These are phyloP conservation scores for Buathra laborator DNA, from an alignment of 2,888 invertebrate genomes.

Conservation along the genomic window DNA sequence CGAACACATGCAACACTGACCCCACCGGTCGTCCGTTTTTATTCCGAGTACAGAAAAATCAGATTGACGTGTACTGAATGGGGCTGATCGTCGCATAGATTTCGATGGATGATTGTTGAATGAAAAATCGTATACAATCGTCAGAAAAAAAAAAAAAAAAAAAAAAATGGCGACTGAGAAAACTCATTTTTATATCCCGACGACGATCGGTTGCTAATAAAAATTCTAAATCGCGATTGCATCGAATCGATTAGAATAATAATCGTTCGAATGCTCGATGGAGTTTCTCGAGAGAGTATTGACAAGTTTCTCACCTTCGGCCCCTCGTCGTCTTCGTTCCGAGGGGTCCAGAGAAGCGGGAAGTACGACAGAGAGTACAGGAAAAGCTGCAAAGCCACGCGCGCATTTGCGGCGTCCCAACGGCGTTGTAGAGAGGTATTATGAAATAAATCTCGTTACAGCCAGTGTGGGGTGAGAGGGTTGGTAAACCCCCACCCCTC, in stretches of 20 bases:
- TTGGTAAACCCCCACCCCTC: conserved; percentile 17
- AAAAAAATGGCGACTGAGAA: no score
- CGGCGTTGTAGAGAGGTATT: conserved; percentile 75
- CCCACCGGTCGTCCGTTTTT: background rate
- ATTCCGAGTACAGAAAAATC: conserved; percentile 12
- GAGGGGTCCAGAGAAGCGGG: background rate
- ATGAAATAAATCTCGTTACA: conserved; percentile 83
- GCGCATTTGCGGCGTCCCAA: conserved; percentile 42
- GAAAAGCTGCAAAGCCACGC: conserved; percentile 40
- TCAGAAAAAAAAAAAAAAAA: background rate
- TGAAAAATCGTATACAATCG: background rate
- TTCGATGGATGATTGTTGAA: background rate
- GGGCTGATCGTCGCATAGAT: conserved; percentile 13
- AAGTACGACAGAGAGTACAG: background rate
- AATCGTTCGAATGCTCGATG: background rate
- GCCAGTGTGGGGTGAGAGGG: conserved; percentile 54
- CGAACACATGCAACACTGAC: conserved; percentile 27
- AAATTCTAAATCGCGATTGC: background rate
- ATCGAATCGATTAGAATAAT: background rate
- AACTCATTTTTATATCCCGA: background rate
- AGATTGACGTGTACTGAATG: conserved; percentile 18
- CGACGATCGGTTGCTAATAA: background rate
- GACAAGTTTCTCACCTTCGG: conserved; percentile 6
- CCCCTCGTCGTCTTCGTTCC: background rate
- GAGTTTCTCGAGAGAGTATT: background rate